A percentile compares a stretch with the other conserved stretches of the same genome.
Evolutionary conservation across 2,797 vertebrate genomes (phyloP).

Genomic region (Oryzias dopingdopingensis): DNA sequence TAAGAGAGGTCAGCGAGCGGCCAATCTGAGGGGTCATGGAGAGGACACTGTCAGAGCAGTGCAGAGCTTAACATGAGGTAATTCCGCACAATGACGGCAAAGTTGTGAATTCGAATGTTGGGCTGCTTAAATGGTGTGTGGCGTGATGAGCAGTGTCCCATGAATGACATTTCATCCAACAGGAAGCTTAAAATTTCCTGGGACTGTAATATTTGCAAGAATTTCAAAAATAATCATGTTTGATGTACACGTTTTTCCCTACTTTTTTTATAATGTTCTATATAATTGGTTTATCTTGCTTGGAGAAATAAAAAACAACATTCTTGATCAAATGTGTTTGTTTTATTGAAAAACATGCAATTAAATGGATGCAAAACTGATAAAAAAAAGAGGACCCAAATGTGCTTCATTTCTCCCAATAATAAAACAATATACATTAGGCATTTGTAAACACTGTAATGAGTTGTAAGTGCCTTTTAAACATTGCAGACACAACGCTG

Average conservation of each 20-base stretch:
- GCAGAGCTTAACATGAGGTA: slow-evolving; percentile 55
- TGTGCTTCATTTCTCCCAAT: too few relatives aligned
- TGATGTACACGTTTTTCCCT: too few relatives aligned
- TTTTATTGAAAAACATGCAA: too few relatives aligned
- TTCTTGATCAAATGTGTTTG: too few relatives aligned
- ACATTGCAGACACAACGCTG: not conserved
- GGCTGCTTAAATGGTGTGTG: slow-evolving; percentile 28
- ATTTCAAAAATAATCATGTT: too few relatives aligned
- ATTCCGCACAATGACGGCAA: slow-evolving; percentile 43
- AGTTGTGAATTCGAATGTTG: slow-evolving; percentile 35
- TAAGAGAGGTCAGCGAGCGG: slow-evolving; percentile 64
- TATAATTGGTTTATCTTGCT: too few relatives aligned
- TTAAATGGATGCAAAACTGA: too few relatives aligned
- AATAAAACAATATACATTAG: too few relatives aligned
- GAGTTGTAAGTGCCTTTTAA: not conserved
- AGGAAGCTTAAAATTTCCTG: not conserved
- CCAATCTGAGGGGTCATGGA: slow-evolving; percentile 60
- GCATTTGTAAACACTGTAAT: not conserved
- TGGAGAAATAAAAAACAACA: too few relatives aligned
- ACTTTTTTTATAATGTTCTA: too few relatives aligned
- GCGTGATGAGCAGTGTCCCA: slow-evolving; percentile 15
- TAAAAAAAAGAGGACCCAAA: too few relatives aligned
- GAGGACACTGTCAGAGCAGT: slow-evolving; percentile 63
- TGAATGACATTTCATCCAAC: slow-evolving; percentile 24
- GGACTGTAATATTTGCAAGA: too few relatives aligned